Evolutionary conservation across 2,888 invertebrate genomes (phyloP).

Genomic region (Hesperia comma): DNA sequence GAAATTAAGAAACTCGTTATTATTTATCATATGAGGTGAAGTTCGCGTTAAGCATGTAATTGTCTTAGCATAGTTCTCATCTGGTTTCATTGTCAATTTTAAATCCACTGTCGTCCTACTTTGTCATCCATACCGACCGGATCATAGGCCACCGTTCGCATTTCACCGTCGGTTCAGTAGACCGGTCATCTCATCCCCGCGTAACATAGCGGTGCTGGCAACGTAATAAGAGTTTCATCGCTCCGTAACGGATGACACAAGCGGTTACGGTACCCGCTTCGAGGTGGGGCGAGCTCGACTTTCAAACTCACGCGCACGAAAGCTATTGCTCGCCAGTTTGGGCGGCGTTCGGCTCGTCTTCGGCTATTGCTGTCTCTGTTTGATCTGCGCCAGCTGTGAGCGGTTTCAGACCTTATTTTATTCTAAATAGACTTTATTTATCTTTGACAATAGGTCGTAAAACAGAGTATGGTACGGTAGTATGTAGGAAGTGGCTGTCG

Average conservation of each 20-base stretch:
- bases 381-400: not conserved
- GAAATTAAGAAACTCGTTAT: constrained; percentile 15
- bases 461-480: constrained; percentile 13
- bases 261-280: constrained; percentile 72
- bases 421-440: constrained; percentile 15
- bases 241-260: constrained; percentile 80
- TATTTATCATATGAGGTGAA: too few species aligned
- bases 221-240: constrained; percentile 77
- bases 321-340: constrained; percentile 39
- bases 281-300: constrained; percentile 52
- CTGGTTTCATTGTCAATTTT: constrained; percentile 1
- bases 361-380: constrained; percentile 48
- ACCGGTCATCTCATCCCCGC: constrained; percentile 44
- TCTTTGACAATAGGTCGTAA: not conserved
- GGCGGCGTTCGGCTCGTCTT: constrained; percentile 50
- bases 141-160: constrained; percentile 15
- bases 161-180: constrained; percentile 9
- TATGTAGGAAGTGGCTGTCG: constrained; percentile 39
- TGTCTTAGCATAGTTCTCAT: not conserved
- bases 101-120: not conserved
- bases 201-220: constrained; percentile 68
- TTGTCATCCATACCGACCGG: not conserved
- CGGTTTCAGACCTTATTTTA: constrained; percentile 17
- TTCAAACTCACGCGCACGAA: constrained; percentile 71
- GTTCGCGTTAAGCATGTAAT: not conserved